Conservation (phyloP, 2,797 vertebrate species). For the Pangasius krempfi region DNA sequence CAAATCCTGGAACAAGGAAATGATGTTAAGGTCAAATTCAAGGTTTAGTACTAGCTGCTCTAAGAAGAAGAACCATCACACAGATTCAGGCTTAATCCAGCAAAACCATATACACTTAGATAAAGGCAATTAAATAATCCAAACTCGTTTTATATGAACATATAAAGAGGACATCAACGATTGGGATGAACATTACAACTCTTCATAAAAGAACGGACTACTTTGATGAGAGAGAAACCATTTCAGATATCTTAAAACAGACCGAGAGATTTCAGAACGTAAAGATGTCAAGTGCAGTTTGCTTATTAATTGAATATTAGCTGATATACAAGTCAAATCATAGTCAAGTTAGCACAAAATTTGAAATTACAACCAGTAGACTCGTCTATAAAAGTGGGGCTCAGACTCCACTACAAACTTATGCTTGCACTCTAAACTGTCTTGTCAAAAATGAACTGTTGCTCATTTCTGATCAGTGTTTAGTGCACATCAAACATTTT, state of each 20-base stretch:
- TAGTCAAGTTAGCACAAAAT: neutral
- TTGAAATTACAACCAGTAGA: neutral
- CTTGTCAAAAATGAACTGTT: neutral
- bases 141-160: neutral
- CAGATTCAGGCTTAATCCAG: conserved; percentile 16
- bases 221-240: neutral
- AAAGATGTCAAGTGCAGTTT: conserved; percentile 10
- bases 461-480: neutral
- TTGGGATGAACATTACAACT: neutral
- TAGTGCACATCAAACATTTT: neutral
- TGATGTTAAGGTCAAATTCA: neutral
- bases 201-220: neutral
- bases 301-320: neutral
- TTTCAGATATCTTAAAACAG: neutral
- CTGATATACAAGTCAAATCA: neutral
- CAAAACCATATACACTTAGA: neutral
- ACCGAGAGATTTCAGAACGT: conserved; percentile 8
- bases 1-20: neutral
- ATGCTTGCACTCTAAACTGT: neutral
- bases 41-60: conserved; percentile 1
- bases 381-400: neutral
- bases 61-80: conserved; percentile 7
- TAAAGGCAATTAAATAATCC: conserved; percentile 1
- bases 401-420: neutral
- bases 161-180: neutral